These are phyloP conservation scores for Tupiocoris notatus DNA, from an alignment of 2,888 invertebrate species.

Conservation along the genomic window DNA sequence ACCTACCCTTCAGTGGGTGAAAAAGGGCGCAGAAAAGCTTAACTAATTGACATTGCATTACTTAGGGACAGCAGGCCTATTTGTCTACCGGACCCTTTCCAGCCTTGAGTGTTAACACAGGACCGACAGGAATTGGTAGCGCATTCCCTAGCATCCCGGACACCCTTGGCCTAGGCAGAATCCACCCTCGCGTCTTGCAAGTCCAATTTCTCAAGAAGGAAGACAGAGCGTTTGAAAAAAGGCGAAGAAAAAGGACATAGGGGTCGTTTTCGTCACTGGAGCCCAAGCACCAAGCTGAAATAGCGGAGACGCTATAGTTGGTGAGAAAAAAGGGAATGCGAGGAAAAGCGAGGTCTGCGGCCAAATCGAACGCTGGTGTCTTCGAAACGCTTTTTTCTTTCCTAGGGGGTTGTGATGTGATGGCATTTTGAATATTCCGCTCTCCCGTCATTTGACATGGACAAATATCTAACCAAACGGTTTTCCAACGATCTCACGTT, in stretches of 20 bases:
- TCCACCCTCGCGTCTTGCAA: background rate
- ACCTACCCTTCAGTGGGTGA: background rate
- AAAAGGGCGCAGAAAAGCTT: conserved; percentile 18
- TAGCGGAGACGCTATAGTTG: background rate
- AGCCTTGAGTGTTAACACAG: conserved; percentile 27
- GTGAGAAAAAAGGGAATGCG: background rate
- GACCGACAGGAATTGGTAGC: conserved; percentile 39
- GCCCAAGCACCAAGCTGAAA: background rate
- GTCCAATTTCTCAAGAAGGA: conserved; percentile 23
- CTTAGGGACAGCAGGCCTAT: conserved; percentile 41
- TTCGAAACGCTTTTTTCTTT: background rate
- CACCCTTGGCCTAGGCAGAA: no score
- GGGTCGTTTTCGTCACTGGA: background rate
- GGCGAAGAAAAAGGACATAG: background rate
- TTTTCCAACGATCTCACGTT: background rate
- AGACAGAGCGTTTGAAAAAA: background rate
- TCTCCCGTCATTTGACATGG: background rate
- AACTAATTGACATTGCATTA: conserved; percentile 47
- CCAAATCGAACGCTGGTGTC: background rate
- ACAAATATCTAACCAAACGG: background rate
- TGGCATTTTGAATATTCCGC: background rate
- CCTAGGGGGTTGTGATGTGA: background rate
- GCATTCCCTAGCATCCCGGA: conserved; percentile 22
- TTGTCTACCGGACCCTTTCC: conserved; percentile 38
- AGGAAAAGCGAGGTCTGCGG: background rate